Conservation (phyloP, 2,797 vertebrate species). For the Helicolenus hilgendorfi region DNA sequence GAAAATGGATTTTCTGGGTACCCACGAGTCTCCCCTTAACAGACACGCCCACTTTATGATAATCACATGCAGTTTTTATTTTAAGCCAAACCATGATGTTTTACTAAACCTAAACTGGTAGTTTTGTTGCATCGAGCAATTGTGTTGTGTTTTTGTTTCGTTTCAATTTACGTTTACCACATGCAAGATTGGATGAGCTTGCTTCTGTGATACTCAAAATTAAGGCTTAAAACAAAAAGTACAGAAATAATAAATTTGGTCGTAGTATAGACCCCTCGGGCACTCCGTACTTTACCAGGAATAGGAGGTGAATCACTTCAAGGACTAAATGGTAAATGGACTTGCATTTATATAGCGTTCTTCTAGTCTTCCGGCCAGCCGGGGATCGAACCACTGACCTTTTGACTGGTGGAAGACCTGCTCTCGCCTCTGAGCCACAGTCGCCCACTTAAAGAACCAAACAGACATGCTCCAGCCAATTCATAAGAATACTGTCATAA, state of each 20-base stretch:
- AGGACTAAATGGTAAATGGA: too few relatives aligned
- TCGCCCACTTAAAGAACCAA: accelerated
- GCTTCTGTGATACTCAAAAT: background rate
- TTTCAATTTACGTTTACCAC: too few relatives aligned
- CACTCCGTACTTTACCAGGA: background rate
- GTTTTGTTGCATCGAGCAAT: background rate
- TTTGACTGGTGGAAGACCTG: too few relatives aligned
- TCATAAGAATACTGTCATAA: background rate
- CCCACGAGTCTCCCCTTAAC: too few relatives aligned
- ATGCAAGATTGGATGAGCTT: background rate
- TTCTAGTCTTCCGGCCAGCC: too few relatives aligned
- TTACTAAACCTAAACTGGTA: background rate
- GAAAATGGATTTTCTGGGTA: too few relatives aligned
- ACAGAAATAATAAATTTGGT: background rate
- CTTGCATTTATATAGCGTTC: too few relatives aligned
- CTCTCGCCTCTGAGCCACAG: too few relatives aligned
- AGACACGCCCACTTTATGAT: too few relatives aligned
- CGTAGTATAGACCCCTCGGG: background rate
- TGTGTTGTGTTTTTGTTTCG: too few relatives aligned
- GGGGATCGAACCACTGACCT: too few relatives aligned
- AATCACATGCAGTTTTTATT: background rate
- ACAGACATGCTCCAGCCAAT: background rate
- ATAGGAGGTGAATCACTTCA: background rate
- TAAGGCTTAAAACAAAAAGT: background rate
- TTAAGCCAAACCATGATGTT: background rate